These are phyloP conservation scores for Axis porcinus DNA, from an alignment of 2,113 vertebrate genomes.

Conservation along the genomic window DNA sequence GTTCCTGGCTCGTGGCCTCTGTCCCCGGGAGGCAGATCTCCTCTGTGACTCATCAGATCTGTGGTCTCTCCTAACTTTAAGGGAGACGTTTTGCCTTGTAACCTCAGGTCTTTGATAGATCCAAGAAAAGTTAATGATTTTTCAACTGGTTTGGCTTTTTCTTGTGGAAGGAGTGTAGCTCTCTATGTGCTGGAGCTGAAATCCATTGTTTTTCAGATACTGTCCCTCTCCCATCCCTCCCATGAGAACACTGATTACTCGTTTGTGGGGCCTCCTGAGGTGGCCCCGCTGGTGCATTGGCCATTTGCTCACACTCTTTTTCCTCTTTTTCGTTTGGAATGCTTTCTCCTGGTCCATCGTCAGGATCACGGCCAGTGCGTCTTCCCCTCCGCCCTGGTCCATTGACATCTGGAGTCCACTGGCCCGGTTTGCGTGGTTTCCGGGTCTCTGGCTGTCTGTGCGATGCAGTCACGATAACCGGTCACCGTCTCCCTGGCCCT, in stretches of 20 bases:
- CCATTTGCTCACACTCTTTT: too few species aligned
- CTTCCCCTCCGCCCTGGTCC: not conserved
- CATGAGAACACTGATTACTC: fast-evolving
- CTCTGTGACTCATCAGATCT: not conserved
- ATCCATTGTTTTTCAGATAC: not conserved
- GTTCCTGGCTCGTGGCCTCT: not conserved
- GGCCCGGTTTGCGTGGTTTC: fast-evolving
- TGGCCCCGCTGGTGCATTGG: not conserved
- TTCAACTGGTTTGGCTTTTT: not conserved
- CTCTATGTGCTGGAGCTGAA: not conserved
- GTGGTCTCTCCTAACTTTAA: not conserved
- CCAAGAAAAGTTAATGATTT: not conserved
- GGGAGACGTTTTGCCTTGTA: not conserved
- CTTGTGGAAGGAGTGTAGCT: not conserved
- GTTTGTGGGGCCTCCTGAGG: not conserved
- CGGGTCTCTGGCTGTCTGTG: not conserved
- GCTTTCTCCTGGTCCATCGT: not conserved
- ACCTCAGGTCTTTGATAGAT: not conserved
- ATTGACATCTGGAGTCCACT: not conserved
- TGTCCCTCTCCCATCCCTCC: not conserved
- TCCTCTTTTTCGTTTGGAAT: not conserved
- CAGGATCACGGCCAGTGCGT: fast-evolving
- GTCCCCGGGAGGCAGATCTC: not conserved
- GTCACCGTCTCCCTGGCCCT: fast-evolving
- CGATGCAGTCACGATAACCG: fast-evolving